These are phyloP conservation scores for Papilio gigon DNA, from an alignment of 2,888 invertebrate genomes.

Conservation along the genomic window DNA sequence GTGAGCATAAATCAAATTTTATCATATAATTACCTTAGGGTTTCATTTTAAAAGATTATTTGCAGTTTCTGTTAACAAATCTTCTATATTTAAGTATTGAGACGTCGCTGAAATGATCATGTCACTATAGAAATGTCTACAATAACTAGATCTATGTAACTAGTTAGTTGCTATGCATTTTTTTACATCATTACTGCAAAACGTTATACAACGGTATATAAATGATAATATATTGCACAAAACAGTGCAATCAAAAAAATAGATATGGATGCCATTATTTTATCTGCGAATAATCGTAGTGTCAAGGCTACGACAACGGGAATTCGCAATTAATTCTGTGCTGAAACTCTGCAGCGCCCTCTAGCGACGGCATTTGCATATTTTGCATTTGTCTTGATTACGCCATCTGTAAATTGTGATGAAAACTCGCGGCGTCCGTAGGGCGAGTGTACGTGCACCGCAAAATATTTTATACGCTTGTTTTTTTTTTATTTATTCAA, in stretches of 20 bases:
- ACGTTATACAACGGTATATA: no score
- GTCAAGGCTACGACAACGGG: conserved; percentile 1
- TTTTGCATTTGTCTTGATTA: conserved; percentile 40
- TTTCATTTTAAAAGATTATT: no score
- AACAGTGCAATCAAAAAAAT: background rate
- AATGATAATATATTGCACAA: no score
- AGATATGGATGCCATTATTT: no score
- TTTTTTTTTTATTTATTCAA: background rate
- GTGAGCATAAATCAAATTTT: background rate
- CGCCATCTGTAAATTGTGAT: conserved; percentile 34
- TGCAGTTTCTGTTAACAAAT: background rate
- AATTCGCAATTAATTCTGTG: conserved; percentile 22
- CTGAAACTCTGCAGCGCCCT: conserved; percentile 13
- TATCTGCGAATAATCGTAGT: background rate
- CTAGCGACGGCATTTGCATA: conserved; percentile 31
- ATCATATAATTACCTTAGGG: no score
- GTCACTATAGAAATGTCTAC: no score
- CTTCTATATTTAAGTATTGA: background rate
- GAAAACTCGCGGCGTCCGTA: conserved; percentile 23
- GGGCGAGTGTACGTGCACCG: background rate
- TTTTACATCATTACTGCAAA: no score
- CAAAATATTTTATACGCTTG: conserved; percentile 4
- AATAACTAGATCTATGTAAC: no score
- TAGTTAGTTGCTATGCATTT: no score
- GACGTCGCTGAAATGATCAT: conserved; percentile 15